These are phyloP conservation scores for Tautogolabrus adspersus DNA, from an alignment of 2,113 vertebrate genomes.

Conservation along the genomic window DNA sequence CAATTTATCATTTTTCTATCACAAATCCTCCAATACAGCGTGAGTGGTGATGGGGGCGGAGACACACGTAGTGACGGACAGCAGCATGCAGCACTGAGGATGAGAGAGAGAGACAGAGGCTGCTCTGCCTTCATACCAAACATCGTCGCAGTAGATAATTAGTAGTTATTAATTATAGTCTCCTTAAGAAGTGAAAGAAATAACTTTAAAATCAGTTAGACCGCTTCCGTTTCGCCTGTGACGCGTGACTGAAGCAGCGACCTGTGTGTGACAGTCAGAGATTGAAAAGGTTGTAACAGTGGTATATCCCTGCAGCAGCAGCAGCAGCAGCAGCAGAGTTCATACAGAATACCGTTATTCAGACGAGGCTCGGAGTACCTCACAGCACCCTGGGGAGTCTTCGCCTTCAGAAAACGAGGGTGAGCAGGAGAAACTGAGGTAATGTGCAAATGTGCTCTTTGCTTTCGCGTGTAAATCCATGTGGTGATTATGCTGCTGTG, in stretches of 20 bases:
- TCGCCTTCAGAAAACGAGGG: constrained; percentile 29
- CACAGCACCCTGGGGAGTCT: constrained; percentile 24
- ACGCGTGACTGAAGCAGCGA: constrained; percentile 2
- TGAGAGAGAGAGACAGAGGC: constrained; percentile 68
- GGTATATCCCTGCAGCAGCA: constrained; percentile 2
- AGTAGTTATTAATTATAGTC: not conserved
- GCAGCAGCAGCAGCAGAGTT: constrained; percentile 55
- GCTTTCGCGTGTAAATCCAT: constrained; percentile 7
- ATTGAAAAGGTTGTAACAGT: constrained; percentile 33
- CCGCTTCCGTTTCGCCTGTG: constrained; percentile 1
- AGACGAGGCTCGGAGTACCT: constrained; percentile 57
- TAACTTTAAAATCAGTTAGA: constrained; percentile 47
- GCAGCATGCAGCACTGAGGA: constrained; percentile 60
- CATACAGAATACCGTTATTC: constrained; percentile 24
- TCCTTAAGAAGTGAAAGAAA: not conserved
- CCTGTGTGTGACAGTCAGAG: constrained; percentile 20
- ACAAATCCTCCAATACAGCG: constrained; percentile 13
- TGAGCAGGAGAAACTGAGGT: constrained; percentile 64
- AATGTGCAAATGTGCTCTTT: not conserved
- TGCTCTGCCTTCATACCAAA: constrained; percentile 42
- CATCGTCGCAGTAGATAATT: constrained; percentile 24
- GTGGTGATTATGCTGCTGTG: constrained; percentile 26
- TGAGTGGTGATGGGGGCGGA: constrained; percentile 65
- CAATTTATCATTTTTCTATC: not conserved
- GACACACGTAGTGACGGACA: constrained; percentile 61